Percentiles rank a stretch among this genome's conserved stretches.
Evolutionary conservation across 1,140 invertebrate species (phyloP).

Genomic region (Cherax quadricarinatus): DNA sequence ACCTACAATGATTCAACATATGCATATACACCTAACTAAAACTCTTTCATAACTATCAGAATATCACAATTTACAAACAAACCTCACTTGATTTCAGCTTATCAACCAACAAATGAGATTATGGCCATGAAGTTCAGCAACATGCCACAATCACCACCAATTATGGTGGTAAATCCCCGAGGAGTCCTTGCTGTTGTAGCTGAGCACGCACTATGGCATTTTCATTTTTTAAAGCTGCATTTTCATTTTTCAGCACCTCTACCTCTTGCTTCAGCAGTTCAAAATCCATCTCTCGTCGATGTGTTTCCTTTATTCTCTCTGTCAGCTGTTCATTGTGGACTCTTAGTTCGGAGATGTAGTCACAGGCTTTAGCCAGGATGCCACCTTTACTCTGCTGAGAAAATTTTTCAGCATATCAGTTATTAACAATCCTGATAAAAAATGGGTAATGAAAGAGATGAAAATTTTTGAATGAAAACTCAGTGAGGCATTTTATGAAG

Average conservation of each 20-base stretch:
- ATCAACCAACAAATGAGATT: slow-evolving; percentile 9
- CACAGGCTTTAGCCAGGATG: slow-evolving; percentile 96
- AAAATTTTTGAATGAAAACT: no score
- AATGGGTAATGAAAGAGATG: no score
- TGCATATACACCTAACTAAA: background rate
- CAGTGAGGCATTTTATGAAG: no score
- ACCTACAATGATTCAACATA: background rate
- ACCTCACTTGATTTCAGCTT: slow-evolving; percentile 3
- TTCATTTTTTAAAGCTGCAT: slow-evolving; percentile 75
- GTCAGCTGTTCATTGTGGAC: slow-evolving; percentile 76
- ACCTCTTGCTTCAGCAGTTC: slow-evolving; percentile 78
- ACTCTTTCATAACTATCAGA: slow-evolving; percentile 17
- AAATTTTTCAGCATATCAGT: background rate
- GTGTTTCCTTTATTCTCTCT: slow-evolving; percentile 78
- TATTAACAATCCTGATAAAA: no score
- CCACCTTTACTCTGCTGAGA: slow-evolving; percentile 92
- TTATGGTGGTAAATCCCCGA: slow-evolving; percentile 69
- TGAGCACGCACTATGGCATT: slow-evolving; percentile 74
- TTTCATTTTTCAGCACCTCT: slow-evolving; percentile 79
- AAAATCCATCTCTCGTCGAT: slow-evolving; percentile 77
- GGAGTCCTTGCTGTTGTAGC: slow-evolving; percentile 77
- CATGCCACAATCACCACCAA: background rate
- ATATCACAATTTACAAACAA: slow-evolving; percentile 35
- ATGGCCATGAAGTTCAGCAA: background rate
- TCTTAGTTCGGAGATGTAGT: slow-evolving; percentile 93